Percentiles rank a stretch among this genome's conserved stretches.
Conservation (phyloP, 2,113 vertebrate genomes). For the Dasyurus viverrinus region DNA sequence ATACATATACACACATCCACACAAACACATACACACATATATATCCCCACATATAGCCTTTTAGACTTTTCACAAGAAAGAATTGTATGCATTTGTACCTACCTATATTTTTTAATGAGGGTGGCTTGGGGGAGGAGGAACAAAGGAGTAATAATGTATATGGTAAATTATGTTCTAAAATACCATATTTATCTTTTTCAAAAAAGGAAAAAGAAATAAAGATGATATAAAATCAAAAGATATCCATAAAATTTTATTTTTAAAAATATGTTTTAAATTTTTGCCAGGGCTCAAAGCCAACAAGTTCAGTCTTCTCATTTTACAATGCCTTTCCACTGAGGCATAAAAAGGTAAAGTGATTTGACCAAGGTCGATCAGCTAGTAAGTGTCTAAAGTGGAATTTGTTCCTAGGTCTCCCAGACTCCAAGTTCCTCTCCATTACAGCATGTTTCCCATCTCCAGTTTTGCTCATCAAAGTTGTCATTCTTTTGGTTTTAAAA, state of each 20-base stretch:
- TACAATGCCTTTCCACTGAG: background rate
- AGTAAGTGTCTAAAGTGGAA: background rate
- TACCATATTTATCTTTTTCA: constrained; percentile 32
- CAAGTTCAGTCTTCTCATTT: too few species aligned
- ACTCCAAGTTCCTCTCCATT: background rate
- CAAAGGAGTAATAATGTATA: constrained; percentile 52
- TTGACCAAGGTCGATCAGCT: background rate
- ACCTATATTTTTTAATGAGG: background rate
- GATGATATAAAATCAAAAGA: background rate
- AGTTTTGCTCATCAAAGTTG: too few species aligned
- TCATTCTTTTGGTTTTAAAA: too few species aligned
- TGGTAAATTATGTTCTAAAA: constrained; percentile 47
- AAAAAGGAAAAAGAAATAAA: background rate
- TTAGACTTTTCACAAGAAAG: background rate
- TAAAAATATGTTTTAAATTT: too few species aligned
- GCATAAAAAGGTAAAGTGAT: background rate
- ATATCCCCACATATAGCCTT: constrained; percentile 9
- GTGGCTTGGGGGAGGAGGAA: constrained; percentile 19
- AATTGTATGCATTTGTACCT: background rate
- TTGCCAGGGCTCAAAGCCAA: too few species aligned
- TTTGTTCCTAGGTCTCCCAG: background rate
- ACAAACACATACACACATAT: too few species aligned
- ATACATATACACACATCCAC: too few species aligned
- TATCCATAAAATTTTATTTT: background rate
- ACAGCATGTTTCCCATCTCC: background rate